Evolutionary conservation across 30 jellyfish, hydroid and myxozoan genomes (phyloP).

Genomic region (Aurelia sp.): DNA sequence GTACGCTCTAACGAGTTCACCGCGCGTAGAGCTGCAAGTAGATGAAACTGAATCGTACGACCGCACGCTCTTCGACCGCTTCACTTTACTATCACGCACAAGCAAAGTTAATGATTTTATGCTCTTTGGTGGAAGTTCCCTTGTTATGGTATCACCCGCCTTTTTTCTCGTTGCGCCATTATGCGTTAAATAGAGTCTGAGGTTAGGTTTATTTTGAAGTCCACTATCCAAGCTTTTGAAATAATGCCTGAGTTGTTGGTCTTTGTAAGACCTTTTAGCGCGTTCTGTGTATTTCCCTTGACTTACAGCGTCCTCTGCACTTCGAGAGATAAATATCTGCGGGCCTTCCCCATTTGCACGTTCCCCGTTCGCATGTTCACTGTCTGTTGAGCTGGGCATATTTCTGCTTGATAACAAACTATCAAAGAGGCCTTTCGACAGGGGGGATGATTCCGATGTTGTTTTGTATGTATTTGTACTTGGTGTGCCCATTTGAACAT

Average conservation of each 20-base stretch:
- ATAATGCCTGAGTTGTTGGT: constrained; percentile 32
- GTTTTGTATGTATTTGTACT: constrained; percentile 56
- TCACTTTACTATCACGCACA: constrained; percentile 50
- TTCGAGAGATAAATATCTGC: constrained; percentile 9
- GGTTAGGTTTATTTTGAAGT: constrained; percentile 23
- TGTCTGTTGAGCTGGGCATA: constrained; percentile 47
- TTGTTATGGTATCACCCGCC: background rate
- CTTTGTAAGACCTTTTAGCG: constrained; percentile 29
- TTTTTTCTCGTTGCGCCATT: background rate
- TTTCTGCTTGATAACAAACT: constrained; percentile 43
- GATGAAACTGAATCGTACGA: constrained; percentile 96
- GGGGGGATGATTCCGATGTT: constrained; percentile 63
- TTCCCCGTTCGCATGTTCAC: constrained; percentile 43
- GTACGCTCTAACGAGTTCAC: constrained; percentile 92
- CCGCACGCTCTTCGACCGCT: constrained; percentile 73
- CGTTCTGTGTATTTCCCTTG: constrained; percentile 32
- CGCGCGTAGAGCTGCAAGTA: constrained; percentile 87
- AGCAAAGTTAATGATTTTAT: constrained; percentile 34
- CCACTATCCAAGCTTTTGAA: constrained; percentile 53
- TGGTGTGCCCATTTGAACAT: constrained; percentile 46
- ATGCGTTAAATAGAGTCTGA: background rate
- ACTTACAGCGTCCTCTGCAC: constrained; percentile 31
- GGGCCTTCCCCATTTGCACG: background rate
- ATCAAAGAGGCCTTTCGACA: constrained; percentile 34
- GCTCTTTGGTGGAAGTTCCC: constrained; percentile 12